Evolutionary conservation across 2,113 vertebrate genomes (phyloP), one percentile per base, ranked within the genome.

Genomic region (Paramormyrops kingsleyae): DNA sequence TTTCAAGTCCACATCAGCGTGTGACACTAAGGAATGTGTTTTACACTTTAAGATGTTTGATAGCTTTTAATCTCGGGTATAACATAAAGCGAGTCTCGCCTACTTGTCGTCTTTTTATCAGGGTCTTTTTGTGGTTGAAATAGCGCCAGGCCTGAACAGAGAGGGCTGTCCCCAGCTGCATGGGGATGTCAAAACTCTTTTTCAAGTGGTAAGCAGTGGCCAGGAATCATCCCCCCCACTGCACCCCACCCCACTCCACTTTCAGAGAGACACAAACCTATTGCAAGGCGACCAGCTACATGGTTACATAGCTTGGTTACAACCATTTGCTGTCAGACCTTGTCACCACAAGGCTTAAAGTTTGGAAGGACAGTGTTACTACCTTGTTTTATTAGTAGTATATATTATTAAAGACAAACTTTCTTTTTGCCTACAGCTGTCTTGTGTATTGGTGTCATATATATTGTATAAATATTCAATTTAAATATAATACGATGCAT

Each of bases 121-220:
- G 49, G 31, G 19, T 83, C 8, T 89, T 83, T 66, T 31, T 44
- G 50, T 42, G 80, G 35, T 74, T 85, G 80, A 66, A 46, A 88
- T 88, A 70, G 87, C 44, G 74, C 53, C 35, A 70, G n/a, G 42
- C 12, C 27, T 62, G 21, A 88, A 44, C 35, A 19, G 31, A 90
- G 24, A 50, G 87, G 87, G 88, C 90, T 90, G 89, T 90, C 85
- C 74, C 84, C 89, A 74, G 84, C 87, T 90, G 70, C 90, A 83
- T 42, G 74, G 35, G 35, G 17, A 39, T 42, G 49, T 87, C 87
- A 88, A 83, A 85, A 88, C 87, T 90, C 91, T 59, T 93, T 74
- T 77, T 77, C 35, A 91, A 93, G 92, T 90, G 92, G 91, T 88
- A 89, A 50, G 88, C 90, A 90, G 90, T 91, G 85, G 92, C 89